These are phyloP conservation scores for Zaprionus ornatus DNA, from an alignment of 1,140 invertebrate species.

Conservation along the genomic window DNA sequence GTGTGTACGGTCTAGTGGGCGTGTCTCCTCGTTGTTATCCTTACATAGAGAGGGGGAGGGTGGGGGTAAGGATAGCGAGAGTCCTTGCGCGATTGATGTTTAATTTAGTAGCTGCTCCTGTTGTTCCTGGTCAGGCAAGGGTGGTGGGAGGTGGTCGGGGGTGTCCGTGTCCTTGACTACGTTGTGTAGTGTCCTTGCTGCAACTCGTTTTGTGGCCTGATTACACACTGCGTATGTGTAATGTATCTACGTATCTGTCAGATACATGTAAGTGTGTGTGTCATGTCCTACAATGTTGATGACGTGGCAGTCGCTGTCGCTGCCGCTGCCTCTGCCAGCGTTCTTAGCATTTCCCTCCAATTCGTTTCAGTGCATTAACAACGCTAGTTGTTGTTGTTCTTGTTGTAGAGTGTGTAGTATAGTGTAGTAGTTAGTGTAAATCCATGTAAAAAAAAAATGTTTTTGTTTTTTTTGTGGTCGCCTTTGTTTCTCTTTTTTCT, in stretches of 20 bases:
- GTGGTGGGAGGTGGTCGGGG: background rate
- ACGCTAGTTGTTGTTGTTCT: slow-evolving; percentile 3
- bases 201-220: slow-evolving; percentile 33
- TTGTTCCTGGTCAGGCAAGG: background rate
- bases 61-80: background rate
- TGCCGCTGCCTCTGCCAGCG: background rate
- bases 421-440: slow-evolving; percentile 10
- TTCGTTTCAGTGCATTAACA: background rate
- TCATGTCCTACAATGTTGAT: slow-evolving; percentile 19
- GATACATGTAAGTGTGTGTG: background rate
- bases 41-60: background rate
- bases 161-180: slow-evolving; percentile 8
- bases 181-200: slow-evolving; percentile 1
- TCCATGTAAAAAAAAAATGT: slow-evolving; percentile 10
- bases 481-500: slow-evolving; percentile 9
- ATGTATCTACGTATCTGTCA: slow-evolving; percentile 8
- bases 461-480: slow-evolving; percentile 19
- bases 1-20: background rate
- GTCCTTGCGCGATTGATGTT: slow-evolving; percentile 42
- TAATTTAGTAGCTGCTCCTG: slow-evolving; percentile 44
- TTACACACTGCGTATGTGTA: slow-evolving; percentile 23
- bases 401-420: background rate
- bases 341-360: slow-evolving; percentile 2
- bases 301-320: slow-evolving; percentile 20
- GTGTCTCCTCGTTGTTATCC: background rate